A percentile compares a stretch with the other conserved stretches of the same genome.
Conservation (phyloP, 2,888 invertebrate genomes). For the Rotaria socialis region DNA sequence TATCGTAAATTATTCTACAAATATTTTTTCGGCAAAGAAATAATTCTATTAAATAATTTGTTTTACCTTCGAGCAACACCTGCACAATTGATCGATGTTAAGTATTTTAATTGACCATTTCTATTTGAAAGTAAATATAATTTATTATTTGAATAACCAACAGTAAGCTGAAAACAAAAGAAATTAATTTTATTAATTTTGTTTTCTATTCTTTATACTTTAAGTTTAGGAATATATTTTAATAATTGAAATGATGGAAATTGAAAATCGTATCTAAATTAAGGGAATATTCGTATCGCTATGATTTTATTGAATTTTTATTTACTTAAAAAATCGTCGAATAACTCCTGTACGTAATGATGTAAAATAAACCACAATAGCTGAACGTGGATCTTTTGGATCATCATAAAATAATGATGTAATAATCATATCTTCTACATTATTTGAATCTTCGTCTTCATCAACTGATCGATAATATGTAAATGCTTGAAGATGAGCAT, state of each 20-base stretch:
- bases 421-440: background rate
- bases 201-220: background rate
- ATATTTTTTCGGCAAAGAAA: too few species aligned
- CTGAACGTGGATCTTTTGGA: constrained; percentile 34
- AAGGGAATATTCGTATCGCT: too few species aligned
- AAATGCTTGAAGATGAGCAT: background rate
- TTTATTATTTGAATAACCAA: constrained; percentile 5
- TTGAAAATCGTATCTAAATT: constrained; percentile 34
- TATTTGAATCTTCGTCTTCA: background rate
- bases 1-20: constrained; percentile 23
- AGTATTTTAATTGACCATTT: background rate
- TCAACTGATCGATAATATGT: background rate
- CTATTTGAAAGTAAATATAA: background rate
- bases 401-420: constrained; percentile 33
- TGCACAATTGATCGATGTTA: background rate
- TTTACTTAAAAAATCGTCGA: background rate
- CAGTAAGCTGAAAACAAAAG: background rate
- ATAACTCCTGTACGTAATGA: background rate
- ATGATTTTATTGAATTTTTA: background rate
- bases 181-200: background rate
- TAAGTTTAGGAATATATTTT: constrained; percentile 2
- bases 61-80: constrained; percentile 13
- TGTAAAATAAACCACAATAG: background rate
- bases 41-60: too few species aligned
- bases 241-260: constrained; percentile 31